A percentile compares a stretch with the other conserved stretches of the same genome.
Evolutionary conservation across 2,888 invertebrate species (phyloP).

Genomic region (Conus canariensis): DNA sequence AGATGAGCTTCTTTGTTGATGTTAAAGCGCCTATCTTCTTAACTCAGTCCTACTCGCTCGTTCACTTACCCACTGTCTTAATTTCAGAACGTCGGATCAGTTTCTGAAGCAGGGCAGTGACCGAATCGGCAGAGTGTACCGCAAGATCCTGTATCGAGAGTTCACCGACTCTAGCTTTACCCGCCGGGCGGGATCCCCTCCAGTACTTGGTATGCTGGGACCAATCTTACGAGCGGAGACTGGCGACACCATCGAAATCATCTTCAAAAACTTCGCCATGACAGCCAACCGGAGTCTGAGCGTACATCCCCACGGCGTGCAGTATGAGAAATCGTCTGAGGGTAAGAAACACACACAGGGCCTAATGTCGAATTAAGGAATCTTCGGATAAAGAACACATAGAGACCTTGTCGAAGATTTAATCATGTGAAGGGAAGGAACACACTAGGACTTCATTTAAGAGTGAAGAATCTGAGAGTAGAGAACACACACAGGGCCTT

Average conservation of each 20-base stretch:
- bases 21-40: no score
- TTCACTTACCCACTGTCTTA: no score
- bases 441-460: no score
- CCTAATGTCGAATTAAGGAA: no score
- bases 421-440: no score
- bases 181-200: constrained; percentile 44
- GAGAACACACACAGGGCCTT: no score
- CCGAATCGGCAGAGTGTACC: constrained; percentile 61
- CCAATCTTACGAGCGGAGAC: constrained; percentile 71
- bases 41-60: no score
- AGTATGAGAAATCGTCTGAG: constrained; percentile 57
- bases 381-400: no score
- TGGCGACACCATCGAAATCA: constrained; percentile 61
- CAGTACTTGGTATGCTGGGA: constrained; percentile 62
- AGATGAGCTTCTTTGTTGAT: no score
- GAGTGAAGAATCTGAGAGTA: no score
- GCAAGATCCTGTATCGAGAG: constrained; percentile 62
- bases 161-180: constrained; percentile 61
- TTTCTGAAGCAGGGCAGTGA: constrained; percentile 54
- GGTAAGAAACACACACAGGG: constrained; percentile 44
- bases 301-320: constrained; percentile 67
- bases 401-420: no score
- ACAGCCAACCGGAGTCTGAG: constrained; percentile 52
- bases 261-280: constrained; percentile 59
- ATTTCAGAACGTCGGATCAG: constrained; percentile 51